These are phyloP conservation scores for Aix galericulata DNA, from an alignment of 2,113 vertebrate species.

Conservation along the genomic window DNA sequence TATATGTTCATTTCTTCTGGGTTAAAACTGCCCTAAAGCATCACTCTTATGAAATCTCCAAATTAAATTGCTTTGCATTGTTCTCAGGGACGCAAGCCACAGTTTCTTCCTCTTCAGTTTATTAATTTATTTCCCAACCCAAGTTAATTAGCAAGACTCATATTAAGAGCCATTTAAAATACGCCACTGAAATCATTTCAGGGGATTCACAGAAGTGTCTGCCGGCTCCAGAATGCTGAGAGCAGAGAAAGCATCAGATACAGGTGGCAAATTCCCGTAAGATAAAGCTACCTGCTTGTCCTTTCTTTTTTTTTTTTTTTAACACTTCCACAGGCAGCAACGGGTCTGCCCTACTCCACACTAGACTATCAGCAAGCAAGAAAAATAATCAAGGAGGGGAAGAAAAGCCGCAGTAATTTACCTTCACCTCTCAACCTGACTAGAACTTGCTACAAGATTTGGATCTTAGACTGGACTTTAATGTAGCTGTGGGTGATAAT, in stretches of 20 bases:
- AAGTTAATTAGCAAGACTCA: conserved; percentile 73
- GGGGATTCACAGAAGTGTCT: neutral
- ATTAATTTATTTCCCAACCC: conserved; percentile 76
- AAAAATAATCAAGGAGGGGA: neutral
- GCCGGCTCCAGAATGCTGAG: conserved; percentile 40
- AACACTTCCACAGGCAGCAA: neutral
- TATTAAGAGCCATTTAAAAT: conserved; percentile 66
- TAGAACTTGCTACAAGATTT: neutral
- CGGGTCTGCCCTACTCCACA: neutral
- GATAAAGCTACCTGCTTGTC: neutral
- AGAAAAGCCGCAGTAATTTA: neutral
- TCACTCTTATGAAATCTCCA: conserved; percentile 69
- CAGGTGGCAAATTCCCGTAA: neutral
- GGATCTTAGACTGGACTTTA: neutral
- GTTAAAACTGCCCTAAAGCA: conserved; percentile 78
- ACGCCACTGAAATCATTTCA: conserved; percentile 1
- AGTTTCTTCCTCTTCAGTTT: conserved; percentile 64
- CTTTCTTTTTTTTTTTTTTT: neutral
- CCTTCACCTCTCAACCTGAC: neutral
- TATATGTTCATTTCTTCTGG: conserved; percentile 74
- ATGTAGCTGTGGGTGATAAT: neutral
- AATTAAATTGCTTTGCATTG: conserved; percentile 71
- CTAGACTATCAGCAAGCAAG: neutral
- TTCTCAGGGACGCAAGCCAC: conserved; percentile 52
- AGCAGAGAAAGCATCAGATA: conserved; percentile 19